phyloP scores from a whole-genome alignment of 2,113 vertebrate species.

The Pyrgilauda ruficollis region DNA sequence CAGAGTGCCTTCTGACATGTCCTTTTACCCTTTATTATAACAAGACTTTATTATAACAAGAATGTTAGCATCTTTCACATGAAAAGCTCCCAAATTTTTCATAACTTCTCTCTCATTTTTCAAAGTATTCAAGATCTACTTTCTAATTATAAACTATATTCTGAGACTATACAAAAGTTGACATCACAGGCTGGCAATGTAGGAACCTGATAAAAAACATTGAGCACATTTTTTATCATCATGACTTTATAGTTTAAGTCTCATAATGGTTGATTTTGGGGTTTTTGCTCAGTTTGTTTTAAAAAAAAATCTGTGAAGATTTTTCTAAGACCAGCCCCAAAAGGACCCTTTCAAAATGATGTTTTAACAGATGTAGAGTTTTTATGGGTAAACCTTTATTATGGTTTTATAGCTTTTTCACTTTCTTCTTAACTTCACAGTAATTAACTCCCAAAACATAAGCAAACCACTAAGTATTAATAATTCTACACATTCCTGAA shows the following conservation, averaged over 20 bases:
- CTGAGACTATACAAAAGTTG: neutral
- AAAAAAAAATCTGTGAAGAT: neutral
- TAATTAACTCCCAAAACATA: neutral
- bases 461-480: neutral
- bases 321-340: neutral
- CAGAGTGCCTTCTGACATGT: neutral
- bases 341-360: rapidly evolving
- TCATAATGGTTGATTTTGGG: rapidly evolving
- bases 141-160: neutral
- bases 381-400: neutral
- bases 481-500: neutral
- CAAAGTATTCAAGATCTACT: neutral
- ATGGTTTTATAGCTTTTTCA: neutral
- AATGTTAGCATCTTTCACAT: neutral
- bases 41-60: neutral
- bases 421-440: neutral
- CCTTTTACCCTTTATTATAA: neutral
- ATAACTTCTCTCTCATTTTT: neutral
- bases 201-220: neutral
- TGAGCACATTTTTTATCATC: neutral
- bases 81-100: neutral
- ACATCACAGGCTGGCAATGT: rapidly evolving
- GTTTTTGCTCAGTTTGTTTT: rapidly evolving
- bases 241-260: neutral
- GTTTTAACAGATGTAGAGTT: neutral